Evolutionary conservation across 2,888 invertebrate genomes (phyloP).

Genomic region (Chouioia cunea): DNA sequence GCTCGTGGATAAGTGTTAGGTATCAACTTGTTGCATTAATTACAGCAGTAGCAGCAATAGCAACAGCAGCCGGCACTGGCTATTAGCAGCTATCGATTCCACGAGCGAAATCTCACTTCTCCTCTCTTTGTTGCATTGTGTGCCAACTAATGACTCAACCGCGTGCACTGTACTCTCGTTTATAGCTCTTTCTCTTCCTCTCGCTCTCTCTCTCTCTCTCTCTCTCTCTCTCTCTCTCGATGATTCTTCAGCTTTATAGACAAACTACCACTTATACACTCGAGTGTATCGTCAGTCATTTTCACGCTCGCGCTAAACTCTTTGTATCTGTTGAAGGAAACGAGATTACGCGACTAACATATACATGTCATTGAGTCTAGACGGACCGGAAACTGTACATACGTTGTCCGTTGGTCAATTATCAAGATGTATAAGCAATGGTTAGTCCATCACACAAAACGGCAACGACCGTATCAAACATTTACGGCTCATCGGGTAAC

Average conservation of each 20-base stretch:
- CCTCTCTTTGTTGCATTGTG: slow-evolving; percentile 44
- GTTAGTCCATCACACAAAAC: background rate
- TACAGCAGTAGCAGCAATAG: slow-evolving; percentile 58
- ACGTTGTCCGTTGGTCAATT: too few species aligned
- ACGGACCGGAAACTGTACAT: too few species aligned
- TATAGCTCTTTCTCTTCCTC: too few species aligned
- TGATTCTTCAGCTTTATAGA: too few species aligned
- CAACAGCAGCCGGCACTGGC: slow-evolving; percentile 47
- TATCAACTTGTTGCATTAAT: slow-evolving; percentile 69
- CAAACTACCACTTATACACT: slow-evolving; percentile 12
- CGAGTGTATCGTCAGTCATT: background rate
- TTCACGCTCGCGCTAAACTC: too few species aligned
- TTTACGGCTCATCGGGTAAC: too few species aligned
- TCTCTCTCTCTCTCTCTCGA: background rate
- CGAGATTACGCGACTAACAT: too few species aligned
- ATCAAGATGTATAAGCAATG: too few species aligned
- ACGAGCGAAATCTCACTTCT: slow-evolving; percentile 57
- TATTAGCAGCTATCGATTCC: slow-evolving; percentile 68
- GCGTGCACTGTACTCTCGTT: too few species aligned
- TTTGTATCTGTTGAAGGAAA: too few species aligned
- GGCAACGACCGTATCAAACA: slow-evolving; percentile 18
- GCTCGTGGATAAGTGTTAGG: slow-evolving; percentile 61
- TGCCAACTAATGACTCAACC: background rate
- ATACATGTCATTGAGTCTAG: too few species aligned
- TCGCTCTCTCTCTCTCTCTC: slow-evolving; percentile 31